Evolutionary conservation across 2,113 vertebrate species (phyloP).

Genomic region (Entomyzon cyanotis): DNA sequence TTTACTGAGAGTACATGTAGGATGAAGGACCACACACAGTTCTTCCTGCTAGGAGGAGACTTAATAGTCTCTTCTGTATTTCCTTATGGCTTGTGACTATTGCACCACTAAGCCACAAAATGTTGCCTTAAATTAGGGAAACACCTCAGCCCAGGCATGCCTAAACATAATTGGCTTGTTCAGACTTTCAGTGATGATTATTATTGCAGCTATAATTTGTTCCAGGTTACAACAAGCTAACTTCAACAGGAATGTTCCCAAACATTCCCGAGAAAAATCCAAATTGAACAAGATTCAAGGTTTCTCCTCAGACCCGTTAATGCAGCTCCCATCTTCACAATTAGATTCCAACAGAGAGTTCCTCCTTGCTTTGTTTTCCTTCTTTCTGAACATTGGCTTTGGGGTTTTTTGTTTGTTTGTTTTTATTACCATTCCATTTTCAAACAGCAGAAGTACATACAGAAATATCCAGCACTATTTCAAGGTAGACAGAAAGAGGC

Average conservation of each 20-base stretch:
- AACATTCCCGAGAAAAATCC: neutral
- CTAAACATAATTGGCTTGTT: conserved; percentile 22
- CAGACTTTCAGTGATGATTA: neutral
- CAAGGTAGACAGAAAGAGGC: neutral
- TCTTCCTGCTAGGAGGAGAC: conserved; percentile 3
- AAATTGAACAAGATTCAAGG: neutral
- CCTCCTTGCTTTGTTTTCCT: neutral
- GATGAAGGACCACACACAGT: conserved; percentile 37
- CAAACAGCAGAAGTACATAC: neutral
- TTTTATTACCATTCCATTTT: neutral
- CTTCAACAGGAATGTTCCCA: neutral
- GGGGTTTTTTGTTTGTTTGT: neutral
- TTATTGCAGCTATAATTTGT: conserved; percentile 20
- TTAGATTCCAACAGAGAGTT: neutral
- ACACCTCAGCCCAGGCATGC: conserved; percentile 32
- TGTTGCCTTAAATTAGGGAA: conserved; percentile 18
- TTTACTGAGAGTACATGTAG: neutral
- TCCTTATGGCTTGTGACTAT: conserved; percentile 17
- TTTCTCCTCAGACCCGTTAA: neutral
- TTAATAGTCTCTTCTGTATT: neutral
- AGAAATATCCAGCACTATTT: neutral
- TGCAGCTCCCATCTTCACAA: neutral
- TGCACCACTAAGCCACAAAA: neutral
- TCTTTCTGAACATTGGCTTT: neutral
- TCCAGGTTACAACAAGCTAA: conserved; percentile 30